phyloP scores from a whole-genome alignment of 2,797 vertebrate genomes.

The Thunnus albacares region DNA sequence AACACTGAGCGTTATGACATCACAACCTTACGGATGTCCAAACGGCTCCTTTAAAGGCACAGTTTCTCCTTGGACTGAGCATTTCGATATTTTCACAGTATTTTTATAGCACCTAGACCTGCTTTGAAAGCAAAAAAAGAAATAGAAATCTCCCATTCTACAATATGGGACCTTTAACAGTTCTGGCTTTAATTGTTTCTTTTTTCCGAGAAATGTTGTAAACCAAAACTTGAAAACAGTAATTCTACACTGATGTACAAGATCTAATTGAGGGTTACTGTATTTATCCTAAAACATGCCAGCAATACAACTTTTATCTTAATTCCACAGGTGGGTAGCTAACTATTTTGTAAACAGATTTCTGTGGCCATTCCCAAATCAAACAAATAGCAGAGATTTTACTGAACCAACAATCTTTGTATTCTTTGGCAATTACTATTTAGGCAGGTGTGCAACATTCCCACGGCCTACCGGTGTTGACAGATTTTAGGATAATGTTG shows the following conservation, averaged over 20 bases:
- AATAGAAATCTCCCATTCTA: too few relatives aligned
- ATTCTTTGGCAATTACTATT: slow-evolving; percentile 56
- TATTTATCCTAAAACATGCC: slow-evolving; percentile 70
- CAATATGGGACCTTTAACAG: not conserved
- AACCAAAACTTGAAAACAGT: slow-evolving; percentile 62
- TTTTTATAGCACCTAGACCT: too few relatives aligned
- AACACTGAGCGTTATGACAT: too few relatives aligned
- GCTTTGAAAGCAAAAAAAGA: too few relatives aligned
- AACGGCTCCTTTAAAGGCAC: too few relatives aligned
- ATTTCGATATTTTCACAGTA: too few relatives aligned
- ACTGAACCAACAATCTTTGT: slow-evolving; percentile 56
- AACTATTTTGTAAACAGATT: slow-evolving; percentile 73
- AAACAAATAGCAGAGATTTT: slow-evolving; percentile 48
- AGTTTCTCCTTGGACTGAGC: too few relatives aligned
- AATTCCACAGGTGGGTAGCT: slow-evolving; percentile 54
- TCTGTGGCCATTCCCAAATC: slow-evolving; percentile 40
- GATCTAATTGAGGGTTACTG: slow-evolving; percentile 67
- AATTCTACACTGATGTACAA: slow-evolving; percentile 57
- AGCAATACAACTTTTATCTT: slow-evolving; percentile 52
- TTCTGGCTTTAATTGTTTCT: slow-evolving; percentile 26
- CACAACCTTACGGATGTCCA: too few relatives aligned
- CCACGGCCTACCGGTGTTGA: slow-evolving; percentile 30
- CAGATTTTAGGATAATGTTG: slow-evolving; percentile 24
- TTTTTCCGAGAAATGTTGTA: slow-evolving; percentile 29
- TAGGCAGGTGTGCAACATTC: slow-evolving; percentile 57